A percentile compares a stretch with the other conserved stretches of the same genome.
phyloP scores from a whole-genome alignment of 1,140 invertebrate genomes.

The Leptinotarsa defecta region DNA sequence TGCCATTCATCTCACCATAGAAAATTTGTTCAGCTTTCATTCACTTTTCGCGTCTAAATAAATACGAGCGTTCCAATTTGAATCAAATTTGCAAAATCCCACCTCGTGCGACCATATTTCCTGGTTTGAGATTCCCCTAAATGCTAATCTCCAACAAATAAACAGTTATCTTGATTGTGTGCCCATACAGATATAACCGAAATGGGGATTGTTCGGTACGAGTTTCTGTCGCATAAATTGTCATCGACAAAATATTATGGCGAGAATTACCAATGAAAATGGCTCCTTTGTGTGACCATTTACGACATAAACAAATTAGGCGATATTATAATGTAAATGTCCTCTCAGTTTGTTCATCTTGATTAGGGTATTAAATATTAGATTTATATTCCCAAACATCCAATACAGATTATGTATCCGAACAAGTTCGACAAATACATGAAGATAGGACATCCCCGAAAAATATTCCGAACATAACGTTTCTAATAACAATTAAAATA shows the following conservation, averaged over 20 bases:
- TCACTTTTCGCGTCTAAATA: no score
- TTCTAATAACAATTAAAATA: no score
- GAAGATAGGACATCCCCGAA: no score
- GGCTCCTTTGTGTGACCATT: slow-evolving; percentile 23
- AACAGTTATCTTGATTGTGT: slow-evolving; percentile 27
- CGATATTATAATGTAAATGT: slow-evolving; percentile 20
- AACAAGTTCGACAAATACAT: no score
- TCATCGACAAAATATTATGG: slow-evolving; percentile 26
- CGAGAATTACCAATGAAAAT: slow-evolving; percentile 23
- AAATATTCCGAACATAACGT: no score
- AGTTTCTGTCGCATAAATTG: slow-evolving; percentile 27
- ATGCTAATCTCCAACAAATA: slow-evolving; percentile 30
- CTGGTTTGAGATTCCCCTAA: slow-evolving; percentile 8
- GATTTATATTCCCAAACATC: no score
- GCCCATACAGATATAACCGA: slow-evolving; percentile 20
- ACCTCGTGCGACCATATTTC: not conserved
- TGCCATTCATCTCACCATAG: no score
- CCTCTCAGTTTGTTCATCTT: slow-evolving; percentile 18
- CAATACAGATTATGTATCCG: no score
- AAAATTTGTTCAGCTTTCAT: no score
- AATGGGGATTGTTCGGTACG: slow-evolving; percentile 25
- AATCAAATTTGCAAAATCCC: not conserved
- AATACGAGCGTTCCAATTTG: not conserved
- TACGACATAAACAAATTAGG: slow-evolving; percentile 24
- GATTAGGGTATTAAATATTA: slow-evolving; percentile 14